Conservation (phyloP, 2,888 invertebrate genomes). For the Athrips mouffetella region DNA sequence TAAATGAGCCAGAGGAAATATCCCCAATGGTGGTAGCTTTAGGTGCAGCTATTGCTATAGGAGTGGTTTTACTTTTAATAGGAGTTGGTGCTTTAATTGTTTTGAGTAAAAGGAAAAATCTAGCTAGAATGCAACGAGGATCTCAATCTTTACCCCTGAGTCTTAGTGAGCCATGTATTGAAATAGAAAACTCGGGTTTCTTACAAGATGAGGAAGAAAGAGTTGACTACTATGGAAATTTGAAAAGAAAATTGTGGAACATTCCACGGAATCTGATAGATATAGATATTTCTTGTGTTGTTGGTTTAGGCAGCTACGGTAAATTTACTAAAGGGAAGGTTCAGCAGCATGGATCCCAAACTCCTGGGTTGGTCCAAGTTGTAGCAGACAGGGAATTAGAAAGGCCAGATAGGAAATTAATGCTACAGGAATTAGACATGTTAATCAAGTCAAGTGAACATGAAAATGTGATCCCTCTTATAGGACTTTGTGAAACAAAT, state of each 20-base stretch:
- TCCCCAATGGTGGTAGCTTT: conserved; percentile 72
- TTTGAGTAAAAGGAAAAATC: conserved; percentile 66
- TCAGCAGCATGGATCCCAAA: conserved; percentile 77
- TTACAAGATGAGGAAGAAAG: conserved; percentile 84
- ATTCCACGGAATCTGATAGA: conserved; percentile 84
- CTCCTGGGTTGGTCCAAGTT: conserved; percentile 80
- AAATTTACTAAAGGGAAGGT: conserved; percentile 85
- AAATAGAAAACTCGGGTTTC: conserved; percentile 89
- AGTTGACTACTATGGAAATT: conserved; percentile 83
- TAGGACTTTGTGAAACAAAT: conserved; percentile 88
- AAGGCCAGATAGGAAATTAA: conserved; percentile 71
- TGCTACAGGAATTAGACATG: conserved; percentile 84
- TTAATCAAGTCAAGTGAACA: conserved; percentile 84
- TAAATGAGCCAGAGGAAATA: conserved; percentile 67
- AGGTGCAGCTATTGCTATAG: conserved; percentile 83
- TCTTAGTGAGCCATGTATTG: conserved; percentile 87
- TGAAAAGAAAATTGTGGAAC: conserved; percentile 86
- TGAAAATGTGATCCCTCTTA: conserved; percentile 83
- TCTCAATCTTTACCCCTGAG: conserved; percentile 81
- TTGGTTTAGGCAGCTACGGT: conserved; percentile 88
- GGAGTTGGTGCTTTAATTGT: conserved; percentile 81
- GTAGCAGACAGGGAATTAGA: conserved; percentile 78
- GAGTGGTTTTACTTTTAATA: conserved; percentile 82
- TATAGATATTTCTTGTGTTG: conserved; percentile 82
- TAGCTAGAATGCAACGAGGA: conserved; percentile 66